Base-by-base conservation (phyloP, 2,113 vertebrate species). In the Megaceryle torquata region DNA sequence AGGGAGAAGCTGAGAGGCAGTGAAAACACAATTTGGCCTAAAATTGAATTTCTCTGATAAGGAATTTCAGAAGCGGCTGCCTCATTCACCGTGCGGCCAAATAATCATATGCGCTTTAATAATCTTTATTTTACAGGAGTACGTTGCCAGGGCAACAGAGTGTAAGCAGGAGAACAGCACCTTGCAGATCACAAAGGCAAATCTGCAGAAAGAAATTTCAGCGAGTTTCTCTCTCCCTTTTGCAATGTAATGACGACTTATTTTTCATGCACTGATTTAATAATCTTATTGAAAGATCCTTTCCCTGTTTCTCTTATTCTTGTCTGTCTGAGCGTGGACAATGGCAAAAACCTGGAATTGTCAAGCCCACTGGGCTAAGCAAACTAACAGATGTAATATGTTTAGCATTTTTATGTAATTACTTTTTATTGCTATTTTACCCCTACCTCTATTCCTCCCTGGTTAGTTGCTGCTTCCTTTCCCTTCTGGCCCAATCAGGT, bases 111-210 rank as follows among this genome's bases (percentile, higher is more conserved):
- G 98, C 96, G 97, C 97, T 98, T 98, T 98, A 98, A 98, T 98
- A 98, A 98, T 98, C 98, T 98, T 98, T 98, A 98, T 98, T 98
- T 98, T 98, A 98, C 98, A 98, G 98, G 97, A 98, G 95, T 98
- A 95, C 44, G 98, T 98, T 98, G 98, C 98, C 97, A 98, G 96
- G 98, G 98, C 96, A 98, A 98, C 98, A 21, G 96, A 97, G 97
- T 97, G 97, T 97, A 98, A 98, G 98, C 97, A 98, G 96, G 97
- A 97, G 97, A 98, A 97, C 97, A 97, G 97, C 97, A 98, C 97
- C 97, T 98, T 98, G 96, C 98, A 96, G 97, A 98, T 98, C 98
- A 98, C 98, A 98, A 98, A 98, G 97, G 98, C 97, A 98, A 97
- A 98, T 98, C 96, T 98, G 96, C 97, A 97, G 97, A 97, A 98